These are phyloP conservation scores for Tupiocoris notatus DNA, from an alignment of 2,888 invertebrate genomes.

Conservation along the genomic window DNA sequence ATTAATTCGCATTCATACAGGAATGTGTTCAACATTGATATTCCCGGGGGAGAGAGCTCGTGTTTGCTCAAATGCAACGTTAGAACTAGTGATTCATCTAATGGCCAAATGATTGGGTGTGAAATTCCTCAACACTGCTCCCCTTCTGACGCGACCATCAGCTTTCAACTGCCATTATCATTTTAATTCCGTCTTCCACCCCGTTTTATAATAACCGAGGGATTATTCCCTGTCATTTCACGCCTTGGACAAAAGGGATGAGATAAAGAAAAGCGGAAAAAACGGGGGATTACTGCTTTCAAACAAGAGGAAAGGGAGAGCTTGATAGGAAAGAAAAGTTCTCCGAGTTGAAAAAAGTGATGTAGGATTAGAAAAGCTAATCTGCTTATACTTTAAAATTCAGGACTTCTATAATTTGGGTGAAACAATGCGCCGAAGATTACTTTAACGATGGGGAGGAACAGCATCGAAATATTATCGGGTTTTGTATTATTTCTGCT, in stretches of 20 bases:
- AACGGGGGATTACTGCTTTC: not conserved
- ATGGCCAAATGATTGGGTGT: constrained; percentile 5
- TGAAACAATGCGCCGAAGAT: not conserved
- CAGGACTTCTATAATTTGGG: not conserved
- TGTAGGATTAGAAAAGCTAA: not conserved
- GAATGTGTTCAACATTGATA: no score
- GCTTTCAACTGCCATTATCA: not conserved
- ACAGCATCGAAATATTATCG: no score
- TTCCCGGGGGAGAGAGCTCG: not conserved
- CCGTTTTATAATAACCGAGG: constrained; percentile 22
- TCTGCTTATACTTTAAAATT: not conserved
- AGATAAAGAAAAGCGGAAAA: constrained; percentile 1
- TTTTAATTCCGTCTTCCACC: not conserved
- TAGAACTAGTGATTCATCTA: not conserved
- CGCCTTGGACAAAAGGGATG: constrained; percentile 21
- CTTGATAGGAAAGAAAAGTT: not conserved
- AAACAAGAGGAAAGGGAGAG: not conserved
- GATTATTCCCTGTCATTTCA: constrained; percentile 39
- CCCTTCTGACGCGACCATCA: no score
- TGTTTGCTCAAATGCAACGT: not conserved
- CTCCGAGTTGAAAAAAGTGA: not conserved
- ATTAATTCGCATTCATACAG: no score
- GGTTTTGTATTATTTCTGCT: no score
- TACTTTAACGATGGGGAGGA: no score
- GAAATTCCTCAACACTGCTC: constrained; percentile 1